Conservation (phyloP, 2,113 vertebrate species). For the Ictalurus punctatus region DNA sequence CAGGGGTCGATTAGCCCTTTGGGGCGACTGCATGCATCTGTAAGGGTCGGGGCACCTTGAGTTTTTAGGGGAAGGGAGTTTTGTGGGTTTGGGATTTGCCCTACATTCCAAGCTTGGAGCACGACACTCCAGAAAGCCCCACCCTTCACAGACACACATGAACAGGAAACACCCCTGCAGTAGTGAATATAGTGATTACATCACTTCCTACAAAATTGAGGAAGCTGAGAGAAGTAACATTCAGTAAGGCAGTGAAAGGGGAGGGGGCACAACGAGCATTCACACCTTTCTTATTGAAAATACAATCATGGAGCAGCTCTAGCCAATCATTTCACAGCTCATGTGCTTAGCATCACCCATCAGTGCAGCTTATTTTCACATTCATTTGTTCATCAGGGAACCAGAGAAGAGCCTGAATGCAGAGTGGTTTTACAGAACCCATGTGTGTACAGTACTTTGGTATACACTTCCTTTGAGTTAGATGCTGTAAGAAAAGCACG, state of each 20-base stretch:
- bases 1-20: conserved; percentile 71
- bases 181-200: conserved; percentile 53
- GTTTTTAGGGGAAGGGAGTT: conserved; percentile 50
- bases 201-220: conserved; percentile 32
- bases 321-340: conserved; percentile 46
- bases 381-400: background rate
- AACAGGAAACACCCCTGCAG: conserved; percentile 60
- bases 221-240: conserved; percentile 52
- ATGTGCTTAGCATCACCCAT: background rate
- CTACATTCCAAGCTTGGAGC: conserved; percentile 78
- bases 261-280: background rate
- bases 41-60: conserved; percentile 71
- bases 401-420: background rate
- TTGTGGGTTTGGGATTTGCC: conserved; percentile 66
- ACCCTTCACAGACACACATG: conserved; percentile 67
- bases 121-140: conserved; percentile 75
- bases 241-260: conserved; percentile 43
- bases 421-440: conserved; percentile 24
- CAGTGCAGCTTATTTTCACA: background rate
- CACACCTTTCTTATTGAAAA: background rate
- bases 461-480: conserved; percentile 51
- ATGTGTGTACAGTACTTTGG: conserved; percentile 60
- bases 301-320: conserved; percentile 21
- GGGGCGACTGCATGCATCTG: conserved; percentile 64
- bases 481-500: conserved; percentile 53